Percentiles rank a stretch among this genome's conserved stretches.
phyloP scores from a whole-genome alignment of 2,888 invertebrate genomes.

The Lochmaea capreae region DNA sequence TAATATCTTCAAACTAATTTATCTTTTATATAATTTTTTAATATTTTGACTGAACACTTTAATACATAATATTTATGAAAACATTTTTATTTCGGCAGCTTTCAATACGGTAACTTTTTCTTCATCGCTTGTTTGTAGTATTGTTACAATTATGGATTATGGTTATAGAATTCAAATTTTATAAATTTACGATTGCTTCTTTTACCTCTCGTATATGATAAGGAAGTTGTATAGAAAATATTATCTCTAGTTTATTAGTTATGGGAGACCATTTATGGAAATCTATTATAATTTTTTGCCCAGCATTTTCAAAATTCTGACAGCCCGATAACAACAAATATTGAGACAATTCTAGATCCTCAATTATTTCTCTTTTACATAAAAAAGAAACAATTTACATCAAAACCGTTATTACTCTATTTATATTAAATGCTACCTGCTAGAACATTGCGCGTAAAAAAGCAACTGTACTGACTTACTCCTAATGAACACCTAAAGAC shows the following conservation, averaged over 20 bases:
- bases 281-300: background rate
- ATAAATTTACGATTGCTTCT: too few relatives aligned
- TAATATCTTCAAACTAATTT: too few relatives aligned
- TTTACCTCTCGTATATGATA: too few relatives aligned
- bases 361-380: conserved; percentile 6
- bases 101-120: too few relatives aligned
- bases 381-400: background rate
- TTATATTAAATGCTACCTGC: conserved; percentile 7
- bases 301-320: conserved; percentile 4
- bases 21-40: too few relatives aligned
- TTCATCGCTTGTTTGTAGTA: too few relatives aligned
- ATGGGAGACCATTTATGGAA: background rate
- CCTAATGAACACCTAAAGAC: conserved; percentile 1
- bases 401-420: background rate
- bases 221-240: too few relatives aligned
- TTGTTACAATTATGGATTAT: too few relatives aligned
- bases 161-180: too few relatives aligned
- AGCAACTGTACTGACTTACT: conserved; percentile 5
- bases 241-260: background rate
- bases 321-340: conserved; percentile 16
- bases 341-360: conserved; percentile 27
- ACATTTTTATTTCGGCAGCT: too few relatives aligned
- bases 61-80: too few relatives aligned
- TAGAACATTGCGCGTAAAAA: conserved; percentile 5
- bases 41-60: too few relatives aligned